These are phyloP conservation scores for Rhodophaea formosa DNA, from an alignment of 2,888 invertebrate genomes.

Conservation along the genomic window DNA sequence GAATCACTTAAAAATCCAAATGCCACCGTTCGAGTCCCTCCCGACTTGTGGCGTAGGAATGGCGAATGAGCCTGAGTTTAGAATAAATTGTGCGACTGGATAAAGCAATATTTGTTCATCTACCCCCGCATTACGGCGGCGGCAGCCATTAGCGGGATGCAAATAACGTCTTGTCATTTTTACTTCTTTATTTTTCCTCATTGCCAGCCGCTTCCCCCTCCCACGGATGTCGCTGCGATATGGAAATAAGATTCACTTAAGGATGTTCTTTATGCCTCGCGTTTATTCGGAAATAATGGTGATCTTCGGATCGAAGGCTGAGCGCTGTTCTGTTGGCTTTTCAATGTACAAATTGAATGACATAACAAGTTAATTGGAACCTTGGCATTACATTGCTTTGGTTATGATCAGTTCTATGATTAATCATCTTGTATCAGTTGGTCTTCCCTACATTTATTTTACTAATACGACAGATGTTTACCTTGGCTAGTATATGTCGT, in stretches of 20 bases:
- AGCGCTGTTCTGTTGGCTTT: conserved; percentile 7
- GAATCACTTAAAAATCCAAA: conserved; percentile 76
- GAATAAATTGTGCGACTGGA: conserved; percentile 79
- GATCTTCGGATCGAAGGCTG: conserved; percentile 3
- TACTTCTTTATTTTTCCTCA: conserved; percentile 76
- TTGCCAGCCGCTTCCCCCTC: conserved; percentile 54
- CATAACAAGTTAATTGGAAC: not conserved
- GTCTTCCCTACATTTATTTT: too few relatives aligned
- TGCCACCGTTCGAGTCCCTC: conserved; percentile 67
- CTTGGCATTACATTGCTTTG: not conserved
- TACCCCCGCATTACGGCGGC: conserved; percentile 77
- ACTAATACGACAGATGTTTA: too few relatives aligned
- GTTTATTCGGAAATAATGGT: conserved; percentile 28
- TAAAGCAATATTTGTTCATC: conserved; percentile 81
- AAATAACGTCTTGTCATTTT: conserved; percentile 81
- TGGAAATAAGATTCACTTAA: conserved; percentile 46
- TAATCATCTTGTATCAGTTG: too few relatives aligned
- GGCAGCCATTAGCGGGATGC: conserved; percentile 78
- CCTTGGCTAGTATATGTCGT: too few relatives aligned
- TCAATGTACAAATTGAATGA: conserved; percentile 4
- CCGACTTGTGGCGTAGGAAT: conserved; percentile 65
- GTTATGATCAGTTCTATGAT: too few relatives aligned
- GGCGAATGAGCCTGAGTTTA: conserved; percentile 73
- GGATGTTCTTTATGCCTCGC: conserved; percentile 30
- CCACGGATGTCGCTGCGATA: conserved; percentile 46